Evolutionary conservation across 1,140 invertebrate genomes (phyloP).

Genomic region (Phortica variegata): DNA sequence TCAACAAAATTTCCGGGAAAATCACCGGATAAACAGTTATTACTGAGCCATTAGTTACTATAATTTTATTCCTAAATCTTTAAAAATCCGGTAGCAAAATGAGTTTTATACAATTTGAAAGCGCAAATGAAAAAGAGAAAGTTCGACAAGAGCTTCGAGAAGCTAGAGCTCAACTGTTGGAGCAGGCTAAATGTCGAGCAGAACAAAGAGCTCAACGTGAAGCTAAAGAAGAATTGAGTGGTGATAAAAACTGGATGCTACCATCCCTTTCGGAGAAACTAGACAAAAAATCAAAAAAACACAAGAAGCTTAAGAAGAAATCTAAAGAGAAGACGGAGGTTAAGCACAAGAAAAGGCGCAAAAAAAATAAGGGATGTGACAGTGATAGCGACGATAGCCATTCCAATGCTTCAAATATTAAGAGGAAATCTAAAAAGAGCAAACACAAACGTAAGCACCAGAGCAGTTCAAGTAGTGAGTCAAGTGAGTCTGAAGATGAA

Average conservation of each 20-base stretch:
- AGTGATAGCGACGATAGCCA: constrained; percentile 17
- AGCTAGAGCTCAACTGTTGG: constrained; percentile 43
- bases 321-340: constrained; percentile 31
- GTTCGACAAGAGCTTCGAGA: constrained; percentile 46
- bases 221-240: constrained; percentile 40
- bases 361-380: constrained; percentile 13
- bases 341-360: constrained; percentile 34
- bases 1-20: too few species aligned
- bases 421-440: constrained; percentile 23
- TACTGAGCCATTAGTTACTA: too few species aligned
- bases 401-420: constrained; percentile 1
- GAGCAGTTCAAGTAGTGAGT: too few species aligned
- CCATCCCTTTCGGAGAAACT: constrained; percentile 49
- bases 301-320: constrained; percentile 38
- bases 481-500: constrained; percentile 37
- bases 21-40: too few species aligned
- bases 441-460: constrained; percentile 29
- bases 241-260: constrained; percentile 58
- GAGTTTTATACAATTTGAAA: constrained; percentile 58
- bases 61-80: neutral
- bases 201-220: constrained; percentile 39
- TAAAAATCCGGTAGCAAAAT: constrained; percentile 22
- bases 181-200: constrained; percentile 43
- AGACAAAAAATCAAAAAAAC: constrained; percentile 31
- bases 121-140: constrained; percentile 53